phyloP scores from a whole-genome alignment of 2,888 invertebrate species.

The Idaea straminata region DNA sequence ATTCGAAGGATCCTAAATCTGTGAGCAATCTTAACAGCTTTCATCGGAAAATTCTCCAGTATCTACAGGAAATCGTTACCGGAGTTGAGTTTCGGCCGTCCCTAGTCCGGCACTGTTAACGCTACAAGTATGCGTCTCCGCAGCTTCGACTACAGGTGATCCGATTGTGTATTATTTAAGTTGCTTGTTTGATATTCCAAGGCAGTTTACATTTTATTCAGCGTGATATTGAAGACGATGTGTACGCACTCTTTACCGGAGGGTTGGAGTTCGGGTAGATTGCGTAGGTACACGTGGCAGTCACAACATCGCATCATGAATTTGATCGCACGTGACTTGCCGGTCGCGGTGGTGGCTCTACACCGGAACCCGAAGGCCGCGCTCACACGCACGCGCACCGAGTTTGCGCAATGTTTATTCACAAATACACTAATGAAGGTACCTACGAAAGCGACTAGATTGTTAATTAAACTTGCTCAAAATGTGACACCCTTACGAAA shows the following conservation, averaged over 20 bases:
- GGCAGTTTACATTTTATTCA: slow-evolving; percentile 75
- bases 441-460: slow-evolving; percentile 79
- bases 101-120: slow-evolving; percentile 66
- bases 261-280: slow-evolving; percentile 22
- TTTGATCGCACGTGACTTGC: slow-evolving; percentile 47
- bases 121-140: slow-evolving; percentile 76
- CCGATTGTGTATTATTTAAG: slow-evolving; percentile 78
- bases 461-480: slow-evolving; percentile 80
- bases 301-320: slow-evolving; percentile 40
- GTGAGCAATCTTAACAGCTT: slow-evolving; percentile 71
- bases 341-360: slow-evolving; percentile 22
- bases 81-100: slow-evolving; percentile 69
- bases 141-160: slow-evolving; percentile 76
- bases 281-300: slow-evolving; percentile 33
- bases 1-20: slow-evolving; percentile 68
- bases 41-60: slow-evolving; percentile 78
- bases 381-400: slow-evolving; percentile 57
- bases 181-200: slow-evolving; percentile 79
- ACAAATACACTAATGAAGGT: slow-evolving; percentile 80
- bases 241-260: slow-evolving; percentile 22
- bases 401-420: slow-evolving; percentile 76
- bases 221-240: slow-evolving; percentile 54
- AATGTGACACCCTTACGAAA: slow-evolving; percentile 79
- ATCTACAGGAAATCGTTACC: slow-evolving; percentile 78
- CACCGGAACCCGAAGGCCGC: slow-evolving; percentile 39